Percentiles rank a stretch among this genome's conserved stretches.
Conservation (phyloP, 2,888 invertebrate species). For the Chydorus sphaericus region DNA sequence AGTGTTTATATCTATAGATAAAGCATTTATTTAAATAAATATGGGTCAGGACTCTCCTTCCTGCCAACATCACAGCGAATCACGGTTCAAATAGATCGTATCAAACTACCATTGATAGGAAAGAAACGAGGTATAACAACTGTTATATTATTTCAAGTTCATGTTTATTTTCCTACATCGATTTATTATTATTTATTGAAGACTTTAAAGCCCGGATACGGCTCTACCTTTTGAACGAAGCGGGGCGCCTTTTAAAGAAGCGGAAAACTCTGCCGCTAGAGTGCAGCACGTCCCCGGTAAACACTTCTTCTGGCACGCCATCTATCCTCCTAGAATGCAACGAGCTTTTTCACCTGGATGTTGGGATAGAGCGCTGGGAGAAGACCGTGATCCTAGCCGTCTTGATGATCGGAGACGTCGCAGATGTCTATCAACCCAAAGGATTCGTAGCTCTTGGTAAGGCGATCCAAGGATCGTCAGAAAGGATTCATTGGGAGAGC, state of each 20-base stretch:
- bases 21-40: too few species aligned
- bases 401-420: not conserved
- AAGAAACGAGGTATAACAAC: too few species aligned
- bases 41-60: slow-evolving; percentile 1
- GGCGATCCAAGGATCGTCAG: not conserved
- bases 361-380: slow-evolving; percentile 3
- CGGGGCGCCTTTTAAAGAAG: not conserved
- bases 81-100: slow-evolving; percentile 1
- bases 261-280: slow-evolving; percentile 4
- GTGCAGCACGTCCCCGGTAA: too few species aligned
- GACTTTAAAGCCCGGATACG: not conserved
- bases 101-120: too few species aligned
- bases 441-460: slow-evolving; percentile 14
- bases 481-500: slow-evolving; percentile 14
- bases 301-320: not conserved
- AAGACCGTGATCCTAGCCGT: not conserved
- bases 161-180: too few species aligned
- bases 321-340: not conserved
- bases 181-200: too few species aligned
- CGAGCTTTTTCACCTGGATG: slow-evolving; percentile 1
- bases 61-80: slow-evolving; percentile 13
- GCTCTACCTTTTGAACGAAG: slow-evolving; percentile 5
- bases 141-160: too few species aligned
- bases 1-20: too few species aligned
- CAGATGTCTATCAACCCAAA: not conserved